phyloP scores from a whole-genome alignment of 37 sponge, comb jelly and placozoan genomes.

The Corticium candelabrum region DNA sequence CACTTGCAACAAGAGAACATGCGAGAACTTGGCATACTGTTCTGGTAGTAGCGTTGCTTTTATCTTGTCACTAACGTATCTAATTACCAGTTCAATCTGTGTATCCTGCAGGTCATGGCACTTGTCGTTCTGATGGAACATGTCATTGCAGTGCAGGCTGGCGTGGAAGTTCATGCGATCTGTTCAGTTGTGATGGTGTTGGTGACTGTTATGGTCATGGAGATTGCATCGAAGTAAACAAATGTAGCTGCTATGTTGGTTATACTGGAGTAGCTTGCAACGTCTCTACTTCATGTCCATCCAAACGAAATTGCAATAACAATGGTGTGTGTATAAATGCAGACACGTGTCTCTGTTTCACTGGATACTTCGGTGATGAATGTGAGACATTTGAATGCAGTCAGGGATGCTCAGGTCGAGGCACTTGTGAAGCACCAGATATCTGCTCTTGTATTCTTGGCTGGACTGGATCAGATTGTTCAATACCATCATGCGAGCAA shows the following conservation, averaged over 20 bases:
- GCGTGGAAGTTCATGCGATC: not conserved
- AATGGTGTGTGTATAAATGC: not conserved
- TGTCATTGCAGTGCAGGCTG: not conserved
- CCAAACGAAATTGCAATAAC: not conserved
- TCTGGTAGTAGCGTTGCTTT: too few species aligned
- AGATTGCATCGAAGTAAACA: not conserved
- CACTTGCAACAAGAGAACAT: too few species aligned
- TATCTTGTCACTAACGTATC: too few species aligned
- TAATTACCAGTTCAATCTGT: too few species aligned
- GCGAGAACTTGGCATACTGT: too few species aligned
- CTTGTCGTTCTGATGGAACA: not conserved
- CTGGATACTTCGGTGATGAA: not conserved
- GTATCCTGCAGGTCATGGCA: not conserved
- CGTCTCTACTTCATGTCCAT: not conserved
- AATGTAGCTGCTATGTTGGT: not conserved
- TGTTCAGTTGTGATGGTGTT: not conserved
- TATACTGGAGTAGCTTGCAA: not conserved
- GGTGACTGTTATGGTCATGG: not conserved
- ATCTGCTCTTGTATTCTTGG: not conserved
- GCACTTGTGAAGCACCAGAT: not conserved
- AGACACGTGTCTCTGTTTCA: not conserved
- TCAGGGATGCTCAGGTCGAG: not conserved
- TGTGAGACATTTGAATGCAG: not conserved
- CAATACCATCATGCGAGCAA: not conserved
- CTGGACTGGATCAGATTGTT: not conserved